Percentiles rank a stretch among this genome's conserved stretches.
phyloP scores from a whole-genome alignment of 92 coral and sea anemone species.

The Porites cylindrica region DNA sequence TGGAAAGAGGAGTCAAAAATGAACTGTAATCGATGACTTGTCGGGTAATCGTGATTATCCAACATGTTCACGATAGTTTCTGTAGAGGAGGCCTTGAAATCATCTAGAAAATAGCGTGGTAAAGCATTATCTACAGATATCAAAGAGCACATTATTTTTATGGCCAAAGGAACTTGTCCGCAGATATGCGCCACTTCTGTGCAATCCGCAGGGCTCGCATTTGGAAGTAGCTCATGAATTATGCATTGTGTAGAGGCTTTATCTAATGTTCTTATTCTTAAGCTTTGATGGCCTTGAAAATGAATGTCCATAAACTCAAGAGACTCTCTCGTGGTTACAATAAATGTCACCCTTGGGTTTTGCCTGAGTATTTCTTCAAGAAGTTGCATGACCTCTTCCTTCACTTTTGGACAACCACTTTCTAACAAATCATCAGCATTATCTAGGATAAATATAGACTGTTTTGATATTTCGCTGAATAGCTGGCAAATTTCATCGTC shows the following conservation, averaged over 20 bases:
- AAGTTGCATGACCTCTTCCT: conserved; percentile 19
- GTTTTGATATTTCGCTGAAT: conserved; percentile 7
- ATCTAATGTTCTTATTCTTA: conserved; percentile 34
- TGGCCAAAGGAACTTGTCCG: conserved; percentile 61
- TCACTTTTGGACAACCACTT: conserved; percentile 9
- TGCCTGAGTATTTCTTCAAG: conserved; percentile 27
- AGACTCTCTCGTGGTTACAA: conserved; percentile 43
- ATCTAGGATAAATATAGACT: conserved; percentile 28
- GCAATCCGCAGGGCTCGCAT: background rate
- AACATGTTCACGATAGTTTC: conserved; percentile 9
- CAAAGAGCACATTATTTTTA: conserved; percentile 26
- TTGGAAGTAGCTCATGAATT: conserved; percentile 13
- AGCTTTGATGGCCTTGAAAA: conserved; percentile 7
- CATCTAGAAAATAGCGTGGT: background rate
- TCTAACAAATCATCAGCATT: conserved; percentile 50
- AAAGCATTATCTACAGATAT: background rate
- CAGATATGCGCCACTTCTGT: background rate
- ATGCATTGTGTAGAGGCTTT: background rate
- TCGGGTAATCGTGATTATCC: too few relatives aligned
- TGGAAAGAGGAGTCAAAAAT: conserved; percentile 38
- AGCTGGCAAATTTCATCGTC: conserved; percentile 27
- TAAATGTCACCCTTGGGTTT: background rate
- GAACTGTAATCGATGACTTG: too few relatives aligned
- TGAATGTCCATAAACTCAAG: conserved; percentile 18
- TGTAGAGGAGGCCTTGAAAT: background rate